Conservation (phyloP, 37 sponge, comb jelly and placozoan genomes). For the Oopsacas minuta region DNA sequence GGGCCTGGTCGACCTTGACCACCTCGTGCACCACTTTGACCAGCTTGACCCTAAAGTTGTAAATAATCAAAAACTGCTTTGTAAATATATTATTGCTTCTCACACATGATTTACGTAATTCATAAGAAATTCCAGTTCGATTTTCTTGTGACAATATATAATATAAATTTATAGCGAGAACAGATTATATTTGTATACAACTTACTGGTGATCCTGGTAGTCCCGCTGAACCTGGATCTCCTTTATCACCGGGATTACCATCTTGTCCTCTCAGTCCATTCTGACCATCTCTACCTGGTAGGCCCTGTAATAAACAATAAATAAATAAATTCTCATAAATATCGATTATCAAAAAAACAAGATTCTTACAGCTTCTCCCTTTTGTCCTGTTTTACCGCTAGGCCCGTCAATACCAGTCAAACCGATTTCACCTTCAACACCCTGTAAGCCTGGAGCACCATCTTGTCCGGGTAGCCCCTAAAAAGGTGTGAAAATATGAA, state of each 20-base stretch:
- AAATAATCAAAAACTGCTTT: neutral
- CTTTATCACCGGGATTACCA: neutral
- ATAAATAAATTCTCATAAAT: too few species aligned
- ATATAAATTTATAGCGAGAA: too few species aligned
- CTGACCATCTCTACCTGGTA: neutral
- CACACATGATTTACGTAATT: too few species aligned
- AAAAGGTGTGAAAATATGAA: neutral
- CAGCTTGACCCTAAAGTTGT: conserved; percentile 7
- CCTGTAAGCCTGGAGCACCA: neutral
- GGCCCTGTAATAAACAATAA: conserved; percentile 1
- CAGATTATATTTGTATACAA: too few species aligned
- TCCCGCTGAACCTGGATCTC: conserved; percentile 25
- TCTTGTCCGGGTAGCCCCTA: neutral
- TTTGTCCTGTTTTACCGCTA: conserved; percentile 7
- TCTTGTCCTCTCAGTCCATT: neutral
- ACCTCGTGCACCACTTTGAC: conserved; percentile 23
- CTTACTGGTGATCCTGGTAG: neutral
- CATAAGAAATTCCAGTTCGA: too few species aligned
- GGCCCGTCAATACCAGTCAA: neutral
- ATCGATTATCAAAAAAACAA: too few species aligned
- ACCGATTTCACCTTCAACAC: neutral
- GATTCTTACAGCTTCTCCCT: neutral
- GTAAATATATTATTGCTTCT: neutral
- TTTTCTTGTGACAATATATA: too few species aligned
- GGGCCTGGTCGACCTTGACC: neutral